Evolutionary conservation across 2,113 vertebrate genomes (phyloP).

Genomic region (Eulemur macaco): DNA sequence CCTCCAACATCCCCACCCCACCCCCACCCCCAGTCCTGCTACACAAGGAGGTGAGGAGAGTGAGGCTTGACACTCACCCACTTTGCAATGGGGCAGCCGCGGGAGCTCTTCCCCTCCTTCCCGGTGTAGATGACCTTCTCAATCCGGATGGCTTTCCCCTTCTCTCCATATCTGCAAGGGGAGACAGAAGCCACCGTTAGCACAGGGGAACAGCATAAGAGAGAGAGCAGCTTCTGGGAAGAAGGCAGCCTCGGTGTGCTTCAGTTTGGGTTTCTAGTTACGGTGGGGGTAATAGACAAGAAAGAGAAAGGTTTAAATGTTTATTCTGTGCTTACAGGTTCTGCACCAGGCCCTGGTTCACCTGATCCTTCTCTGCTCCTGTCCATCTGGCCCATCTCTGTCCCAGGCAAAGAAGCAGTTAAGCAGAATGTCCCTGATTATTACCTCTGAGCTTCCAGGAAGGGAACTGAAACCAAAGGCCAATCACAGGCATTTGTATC

Average conservation of each 20-base stretch:
- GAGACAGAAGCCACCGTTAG: constrained; percentile 33
- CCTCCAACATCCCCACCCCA: not conserved
- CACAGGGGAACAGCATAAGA: not conserved
- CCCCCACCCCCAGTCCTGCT: not conserved
- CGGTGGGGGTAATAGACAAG: not conserved
- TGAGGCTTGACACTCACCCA: constrained; percentile 90
- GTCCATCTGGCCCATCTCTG: not conserved
- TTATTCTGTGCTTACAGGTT: not conserved
- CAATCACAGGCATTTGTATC: not conserved
- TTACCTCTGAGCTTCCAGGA: not conserved
- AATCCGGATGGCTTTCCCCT: constrained; percentile 95
- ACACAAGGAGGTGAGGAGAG: not conserved
- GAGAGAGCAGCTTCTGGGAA: not conserved
- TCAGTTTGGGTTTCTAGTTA: not conserved
- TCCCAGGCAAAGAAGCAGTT: not conserved
- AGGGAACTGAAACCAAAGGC: not conserved
- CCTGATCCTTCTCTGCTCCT: not conserved
- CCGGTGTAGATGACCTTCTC: constrained; percentile 98
- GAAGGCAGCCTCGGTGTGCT: not conserved
- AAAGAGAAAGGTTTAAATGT: not conserved
- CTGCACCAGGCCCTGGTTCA: not conserved
- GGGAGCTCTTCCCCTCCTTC: constrained; percentile 97
- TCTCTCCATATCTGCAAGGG: constrained; percentile 92
- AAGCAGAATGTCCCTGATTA: not conserved
- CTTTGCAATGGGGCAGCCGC: constrained; percentile 98